Conservation (phyloP, 2,888 invertebrate genomes). For the Phengaris alcon region DNA sequence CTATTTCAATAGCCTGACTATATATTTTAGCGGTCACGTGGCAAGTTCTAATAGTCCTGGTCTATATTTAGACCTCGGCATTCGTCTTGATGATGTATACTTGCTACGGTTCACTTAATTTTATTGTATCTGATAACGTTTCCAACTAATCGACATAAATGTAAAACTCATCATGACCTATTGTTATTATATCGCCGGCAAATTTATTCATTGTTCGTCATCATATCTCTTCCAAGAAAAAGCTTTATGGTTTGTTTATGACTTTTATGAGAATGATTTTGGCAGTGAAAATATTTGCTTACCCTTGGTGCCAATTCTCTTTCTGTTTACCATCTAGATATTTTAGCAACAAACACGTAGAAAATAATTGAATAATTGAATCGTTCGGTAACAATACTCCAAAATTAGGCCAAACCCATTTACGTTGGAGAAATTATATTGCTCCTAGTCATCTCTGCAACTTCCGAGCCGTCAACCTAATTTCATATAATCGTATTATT, state of each 20-base stretch:
- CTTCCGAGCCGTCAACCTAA: neutral
- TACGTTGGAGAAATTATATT: neutral
- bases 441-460: neutral
- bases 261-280: slow-evolving; percentile 1
- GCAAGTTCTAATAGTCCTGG: slow-evolving; percentile 45
- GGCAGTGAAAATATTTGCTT: neutral
- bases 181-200: slow-evolving; percentile 28
- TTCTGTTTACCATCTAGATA: too few relatives aligned
- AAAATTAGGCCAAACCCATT: too few relatives aligned
- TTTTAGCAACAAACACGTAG: too few relatives aligned
- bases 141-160: neutral
- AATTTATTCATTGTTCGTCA: neutral
- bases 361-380: too few relatives aligned
- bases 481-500: neutral
- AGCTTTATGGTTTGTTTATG: slow-evolving; percentile 5
- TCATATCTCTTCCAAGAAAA: slow-evolving; percentile 15
- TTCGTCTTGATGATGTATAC: slow-evolving; percentile 29
- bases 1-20: slow-evolving; percentile 46
- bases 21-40: slow-evolving; percentile 49
- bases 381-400: neutral
- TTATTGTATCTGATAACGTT: neutral
- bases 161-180: neutral
- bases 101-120: neutral
- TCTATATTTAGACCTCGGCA: slow-evolving; percentile 43
- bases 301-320: neutral